Evolutionary conservation across 2,113 vertebrate species (phyloP).

Genomic region (Mastomys coucha): DNA sequence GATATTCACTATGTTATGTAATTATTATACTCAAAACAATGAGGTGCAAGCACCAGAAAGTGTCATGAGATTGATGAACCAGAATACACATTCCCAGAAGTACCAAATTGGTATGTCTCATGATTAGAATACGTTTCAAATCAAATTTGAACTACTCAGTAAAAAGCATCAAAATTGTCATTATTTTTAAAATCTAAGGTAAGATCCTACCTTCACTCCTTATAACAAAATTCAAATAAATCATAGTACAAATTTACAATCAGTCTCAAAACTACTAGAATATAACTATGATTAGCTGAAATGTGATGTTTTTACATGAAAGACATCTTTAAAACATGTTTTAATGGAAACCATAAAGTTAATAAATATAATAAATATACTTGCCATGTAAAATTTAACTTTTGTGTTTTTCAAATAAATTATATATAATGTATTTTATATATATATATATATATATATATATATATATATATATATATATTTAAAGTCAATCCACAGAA

Average conservation of each 20-base stretch:
- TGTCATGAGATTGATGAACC: neutral
- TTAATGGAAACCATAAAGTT: neutral
- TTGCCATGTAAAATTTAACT: constrained; percentile 17
- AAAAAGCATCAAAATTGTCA: neutral
- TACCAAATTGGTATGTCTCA: neutral
- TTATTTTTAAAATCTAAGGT: neutral
- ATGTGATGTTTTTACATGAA: constrained; percentile 3
- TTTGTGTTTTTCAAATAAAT: neutral
- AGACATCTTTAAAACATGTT: constrained; percentile 7
- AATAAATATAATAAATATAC: neutral
- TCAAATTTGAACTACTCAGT: neutral
- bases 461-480: neutral
- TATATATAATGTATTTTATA: neutral
- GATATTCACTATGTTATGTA: neutral
- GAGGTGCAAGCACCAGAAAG: neutral
- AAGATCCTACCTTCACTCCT: neutral
- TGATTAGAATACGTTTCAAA: neutral
- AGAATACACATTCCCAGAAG: neutral
- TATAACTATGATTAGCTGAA: neutral
- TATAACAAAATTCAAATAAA: constrained; percentile 27
- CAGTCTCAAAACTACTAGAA: neutral
- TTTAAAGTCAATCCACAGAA: constrained; percentile 43
- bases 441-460: neutral
- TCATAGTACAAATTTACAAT: neutral
- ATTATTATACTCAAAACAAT: neutral